phyloP scores from a whole-genome alignment of 2,888 invertebrate genomes.

The Sabatieria punctata region DNA sequence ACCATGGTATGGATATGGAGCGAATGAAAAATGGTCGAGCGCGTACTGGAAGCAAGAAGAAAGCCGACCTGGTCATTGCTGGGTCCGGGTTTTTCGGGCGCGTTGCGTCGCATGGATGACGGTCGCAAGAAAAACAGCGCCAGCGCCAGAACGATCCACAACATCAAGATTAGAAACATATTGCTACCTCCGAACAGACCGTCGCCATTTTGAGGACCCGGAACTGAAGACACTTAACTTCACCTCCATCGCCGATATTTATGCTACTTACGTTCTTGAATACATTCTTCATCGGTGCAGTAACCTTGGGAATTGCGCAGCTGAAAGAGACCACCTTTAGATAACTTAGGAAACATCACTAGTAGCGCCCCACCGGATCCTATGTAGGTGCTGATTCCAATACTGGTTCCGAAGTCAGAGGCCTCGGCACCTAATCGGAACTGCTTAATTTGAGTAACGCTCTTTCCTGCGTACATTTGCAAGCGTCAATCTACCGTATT shows the following conservation, averaged over 20 bases:
- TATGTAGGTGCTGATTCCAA: no score
- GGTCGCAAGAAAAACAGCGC: conserved; percentile 41
- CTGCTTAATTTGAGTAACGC: no score
- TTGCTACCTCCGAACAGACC: conserved; percentile 25
- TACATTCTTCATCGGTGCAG: conserved; percentile 79
- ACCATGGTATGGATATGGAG: no score
- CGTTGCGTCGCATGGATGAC: conserved; percentile 34
- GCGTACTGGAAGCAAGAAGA: no score
- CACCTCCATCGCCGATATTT: neutral
- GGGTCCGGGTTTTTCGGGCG: no score
- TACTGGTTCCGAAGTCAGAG: no score
- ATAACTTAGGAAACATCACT: conserved; percentile 10
- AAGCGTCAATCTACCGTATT: no score
- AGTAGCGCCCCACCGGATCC: conserved; percentile 15
- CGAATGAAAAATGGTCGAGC: no score
- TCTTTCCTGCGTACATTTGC: no score
- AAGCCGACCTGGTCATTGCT: no score
- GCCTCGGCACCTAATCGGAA: no score
- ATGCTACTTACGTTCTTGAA: conserved; percentile 37
- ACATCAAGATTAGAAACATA: conserved; percentile 36
- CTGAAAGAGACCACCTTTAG: conserved; percentile 41
- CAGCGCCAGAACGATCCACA: conserved; percentile 40
- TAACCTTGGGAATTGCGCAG: conserved; percentile 72
- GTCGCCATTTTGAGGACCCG: conserved; percentile 24
- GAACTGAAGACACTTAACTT: conserved; percentile 25